Evolutionary conservation across 2,113 vertebrate genomes (phyloP).

Genomic region (Rhegmatorhina hoffmannsi): DNA sequence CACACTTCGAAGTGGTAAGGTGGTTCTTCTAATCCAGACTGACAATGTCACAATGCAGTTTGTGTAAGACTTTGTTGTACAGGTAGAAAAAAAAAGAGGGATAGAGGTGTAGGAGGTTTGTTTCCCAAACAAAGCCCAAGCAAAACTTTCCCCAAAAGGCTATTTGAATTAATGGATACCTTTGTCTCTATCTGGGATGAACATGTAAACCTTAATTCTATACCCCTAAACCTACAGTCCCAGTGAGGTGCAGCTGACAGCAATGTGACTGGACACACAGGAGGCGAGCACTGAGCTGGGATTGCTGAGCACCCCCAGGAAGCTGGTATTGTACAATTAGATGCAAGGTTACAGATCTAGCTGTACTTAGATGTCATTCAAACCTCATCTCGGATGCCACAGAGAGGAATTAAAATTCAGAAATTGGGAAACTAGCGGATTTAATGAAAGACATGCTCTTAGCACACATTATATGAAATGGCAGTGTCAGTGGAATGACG

Average conservation of each 20-base stretch:
- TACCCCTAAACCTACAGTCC: neutral
- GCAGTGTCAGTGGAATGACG: neutral
- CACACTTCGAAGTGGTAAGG: neutral
- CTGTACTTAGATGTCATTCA: neutral
- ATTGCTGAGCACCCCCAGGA: neutral
- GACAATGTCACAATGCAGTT: neutral
- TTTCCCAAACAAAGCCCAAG: neutral
- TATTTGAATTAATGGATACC: neutral
- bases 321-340: neutral
- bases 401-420: neutral
- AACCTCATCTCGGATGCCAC: neutral
- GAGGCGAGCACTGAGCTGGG: neutral
- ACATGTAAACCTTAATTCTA: neutral
- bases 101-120: neutral
- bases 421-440: neutral
- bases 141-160: neutral
- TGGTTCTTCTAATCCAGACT: neutral
- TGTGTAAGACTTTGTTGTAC: neutral
- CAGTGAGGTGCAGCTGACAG: neutral
- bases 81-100: neutral
- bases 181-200: neutral
- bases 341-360: neutral
- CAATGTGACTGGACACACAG: neutral
- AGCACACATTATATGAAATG: neutral
- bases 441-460: neutral